A percentile compares a stretch with the other conserved stretches of the same genome.
Conservation (phyloP, 2,797 vertebrate species). For the Chromis chromis region DNA sequence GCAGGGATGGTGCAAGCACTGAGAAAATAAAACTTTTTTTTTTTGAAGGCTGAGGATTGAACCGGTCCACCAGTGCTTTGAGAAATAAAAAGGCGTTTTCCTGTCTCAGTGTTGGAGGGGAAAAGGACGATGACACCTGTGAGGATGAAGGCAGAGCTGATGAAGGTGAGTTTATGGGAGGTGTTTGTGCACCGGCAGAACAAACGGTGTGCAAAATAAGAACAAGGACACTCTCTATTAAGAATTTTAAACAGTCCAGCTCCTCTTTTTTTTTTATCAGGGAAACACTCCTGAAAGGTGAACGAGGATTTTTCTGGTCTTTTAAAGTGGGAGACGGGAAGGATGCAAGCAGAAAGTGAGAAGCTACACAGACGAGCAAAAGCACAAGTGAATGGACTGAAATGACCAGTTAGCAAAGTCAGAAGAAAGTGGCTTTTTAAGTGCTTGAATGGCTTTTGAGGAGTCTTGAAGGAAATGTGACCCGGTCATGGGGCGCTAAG, state of each 20-base stretch:
- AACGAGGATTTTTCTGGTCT: slow-evolving; percentile 24
- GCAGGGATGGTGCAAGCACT: slow-evolving; percentile 58
- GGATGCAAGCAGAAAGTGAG: slow-evolving; percentile 44
- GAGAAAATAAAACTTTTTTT: slow-evolving; percentile 68
- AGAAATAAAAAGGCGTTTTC: slow-evolving; percentile 50
- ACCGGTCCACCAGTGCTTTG: slow-evolving; percentile 40
- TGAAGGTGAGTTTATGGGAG: slow-evolving; percentile 15
- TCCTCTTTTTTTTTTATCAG: slow-evolving; percentile 1
- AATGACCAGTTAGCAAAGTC: slow-evolving; percentile 43
- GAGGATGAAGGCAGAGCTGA: slow-evolving; percentile 49
- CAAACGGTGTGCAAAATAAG: slow-evolving; percentile 57
- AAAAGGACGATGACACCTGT: slow-evolving; percentile 36
- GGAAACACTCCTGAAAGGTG: slow-evolving; percentile 22
- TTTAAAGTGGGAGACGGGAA: slow-evolving; percentile 31
- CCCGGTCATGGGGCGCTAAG: slow-evolving; percentile 2
- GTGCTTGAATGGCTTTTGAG: slow-evolving; percentile 67
- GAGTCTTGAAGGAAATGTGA: slow-evolving; percentile 29
- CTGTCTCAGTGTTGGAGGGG: slow-evolving; percentile 32
- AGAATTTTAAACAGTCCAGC: slow-evolving; percentile 18
- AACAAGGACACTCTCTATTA: slow-evolving; percentile 58
- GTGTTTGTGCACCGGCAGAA: slow-evolving; percentile 39
- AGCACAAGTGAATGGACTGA: slow-evolving; percentile 44
- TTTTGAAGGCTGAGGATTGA: slow-evolving; percentile 53
- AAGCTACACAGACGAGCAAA: slow-evolving; percentile 32
- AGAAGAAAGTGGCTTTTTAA: slow-evolving; percentile 43